Evolutionary conservation across 1,140 invertebrate genomes (phyloP).

Genomic region (Pseudomyrmex gracilis): DNA sequence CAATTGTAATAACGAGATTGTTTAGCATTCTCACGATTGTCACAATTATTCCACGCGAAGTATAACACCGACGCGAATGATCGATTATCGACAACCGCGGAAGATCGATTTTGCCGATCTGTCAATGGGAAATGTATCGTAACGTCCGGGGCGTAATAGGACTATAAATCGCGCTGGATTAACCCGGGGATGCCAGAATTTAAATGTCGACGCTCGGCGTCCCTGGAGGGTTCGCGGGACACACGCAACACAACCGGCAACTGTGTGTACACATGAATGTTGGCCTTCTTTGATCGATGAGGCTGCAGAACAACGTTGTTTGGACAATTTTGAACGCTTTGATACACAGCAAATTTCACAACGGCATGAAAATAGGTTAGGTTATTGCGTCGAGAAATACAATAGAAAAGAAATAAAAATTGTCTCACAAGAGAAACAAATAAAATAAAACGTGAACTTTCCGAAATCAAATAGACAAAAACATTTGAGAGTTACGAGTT

Average conservation of each 20-base stretch:
- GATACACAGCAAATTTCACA: background rate
- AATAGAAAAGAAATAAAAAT: background rate
- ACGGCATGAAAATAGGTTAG: constrained; percentile 7
- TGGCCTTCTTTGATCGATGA: constrained; percentile 58
- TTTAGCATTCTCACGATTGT: constrained; percentile 2
- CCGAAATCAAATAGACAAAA: background rate
- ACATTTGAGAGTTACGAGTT: background rate
- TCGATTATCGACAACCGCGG: constrained; percentile 23
- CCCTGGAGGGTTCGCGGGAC: constrained; percentile 16
- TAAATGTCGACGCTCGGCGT: constrained; percentile 52
- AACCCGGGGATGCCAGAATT: constrained; percentile 65
- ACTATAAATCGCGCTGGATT: constrained; percentile 66
- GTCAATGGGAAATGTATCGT: constrained; percentile 40
- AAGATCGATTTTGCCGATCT: constrained; percentile 51
- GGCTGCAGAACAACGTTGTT: constrained; percentile 26
- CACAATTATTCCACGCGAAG: constrained; percentile 18
- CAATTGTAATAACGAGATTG: background rate
- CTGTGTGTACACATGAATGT: constrained; percentile 51
- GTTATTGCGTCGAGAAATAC: background rate
- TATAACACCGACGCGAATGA: constrained; percentile 18
- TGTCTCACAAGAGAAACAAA: background rate
- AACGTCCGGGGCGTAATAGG: constrained; percentile 52
- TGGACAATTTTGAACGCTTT: constrained; percentile 31
- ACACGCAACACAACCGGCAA: constrained; percentile 36
- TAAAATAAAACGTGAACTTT: no score